Evolutionary conservation across 2,113 vertebrate genomes (phyloP).

Genomic region (Spea bombifrons): DNA sequence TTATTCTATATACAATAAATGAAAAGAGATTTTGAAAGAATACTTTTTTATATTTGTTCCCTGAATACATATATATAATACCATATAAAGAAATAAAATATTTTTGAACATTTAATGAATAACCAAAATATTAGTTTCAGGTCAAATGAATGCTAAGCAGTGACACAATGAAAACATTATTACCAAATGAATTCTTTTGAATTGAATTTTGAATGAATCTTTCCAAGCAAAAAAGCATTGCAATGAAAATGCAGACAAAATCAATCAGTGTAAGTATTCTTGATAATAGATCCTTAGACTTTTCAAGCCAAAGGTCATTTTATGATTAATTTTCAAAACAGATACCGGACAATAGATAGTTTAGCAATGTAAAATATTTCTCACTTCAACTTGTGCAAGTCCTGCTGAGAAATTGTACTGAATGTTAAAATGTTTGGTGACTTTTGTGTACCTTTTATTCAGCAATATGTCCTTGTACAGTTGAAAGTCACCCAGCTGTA

Average conservation of each 20-base stretch:
- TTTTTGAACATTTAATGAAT: not conserved
- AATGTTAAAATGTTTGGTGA: not conserved
- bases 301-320: slow-evolving; percentile 3
- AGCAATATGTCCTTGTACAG: not conserved
- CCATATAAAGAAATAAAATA: no score
- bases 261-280: slow-evolving; percentile 19
- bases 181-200: slow-evolving; percentile 13
- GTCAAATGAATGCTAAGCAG: not conserved
- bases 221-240: slow-evolving; percentile 9
- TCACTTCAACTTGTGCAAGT: not conserved
- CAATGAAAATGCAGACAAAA: slow-evolving; percentile 22
- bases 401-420: not conserved
- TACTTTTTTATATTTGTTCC: no score
- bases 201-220: not conserved
- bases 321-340: slow-evolving; percentile 15
- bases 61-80: no score
- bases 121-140: not conserved
- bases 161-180: slow-evolving; percentile 11
- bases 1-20: no score
- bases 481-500: slow-evolving; percentile 1
- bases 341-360: not conserved
- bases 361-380: not conserved
- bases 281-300: slow-evolving; percentile 4
- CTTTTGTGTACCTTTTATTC: not conserved
- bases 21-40: no score